phyloP scores from a whole-genome alignment of 2,113 vertebrate genomes.

The Passer montanus region DNA sequence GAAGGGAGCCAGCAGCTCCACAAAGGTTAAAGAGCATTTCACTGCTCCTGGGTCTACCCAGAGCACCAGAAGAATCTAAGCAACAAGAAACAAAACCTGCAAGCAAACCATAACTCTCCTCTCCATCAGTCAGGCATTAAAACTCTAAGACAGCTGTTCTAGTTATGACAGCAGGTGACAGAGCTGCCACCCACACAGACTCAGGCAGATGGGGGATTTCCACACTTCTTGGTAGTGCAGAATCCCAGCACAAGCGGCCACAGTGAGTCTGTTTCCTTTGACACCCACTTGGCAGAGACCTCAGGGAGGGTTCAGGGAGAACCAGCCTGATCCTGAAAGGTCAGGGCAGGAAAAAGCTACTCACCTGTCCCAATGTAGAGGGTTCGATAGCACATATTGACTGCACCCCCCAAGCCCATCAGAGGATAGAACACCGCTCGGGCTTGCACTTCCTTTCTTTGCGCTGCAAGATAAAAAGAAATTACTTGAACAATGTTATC shows the following conservation, averaged over 20 bases:
- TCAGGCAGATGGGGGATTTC: not conserved
- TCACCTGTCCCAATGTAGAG: conserved; percentile 97
- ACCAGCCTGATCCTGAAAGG: not conserved
- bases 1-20: conserved; percentile 18
- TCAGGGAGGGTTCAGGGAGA: not conserved
- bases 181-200: not conserved
- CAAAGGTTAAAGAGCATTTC: not conserved
- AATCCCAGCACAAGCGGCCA: not conserved
- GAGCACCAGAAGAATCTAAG: not conserved
- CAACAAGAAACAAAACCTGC: not conserved
- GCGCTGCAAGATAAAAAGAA: conserved; percentile 73
- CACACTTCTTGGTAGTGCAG: not conserved
- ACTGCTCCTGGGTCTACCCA: not conserved
- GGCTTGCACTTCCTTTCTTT: conserved; percentile 90
- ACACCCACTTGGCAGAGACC: not conserved
- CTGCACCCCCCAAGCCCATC: conserved; percentile 85
- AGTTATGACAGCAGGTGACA: not conserved
- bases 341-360: not conserved
- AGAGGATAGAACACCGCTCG: conserved; percentile 94
- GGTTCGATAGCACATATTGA: conserved; percentile 96
- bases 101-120: not conserved
- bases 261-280: not conserved
- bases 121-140: not conserved
- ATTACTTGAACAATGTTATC: conserved; percentile 42
- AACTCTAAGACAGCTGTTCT: not conserved